phyloP scores from a whole-genome alignment of 1,140 invertebrate species.

The Anoplophora glabripennis region DNA sequence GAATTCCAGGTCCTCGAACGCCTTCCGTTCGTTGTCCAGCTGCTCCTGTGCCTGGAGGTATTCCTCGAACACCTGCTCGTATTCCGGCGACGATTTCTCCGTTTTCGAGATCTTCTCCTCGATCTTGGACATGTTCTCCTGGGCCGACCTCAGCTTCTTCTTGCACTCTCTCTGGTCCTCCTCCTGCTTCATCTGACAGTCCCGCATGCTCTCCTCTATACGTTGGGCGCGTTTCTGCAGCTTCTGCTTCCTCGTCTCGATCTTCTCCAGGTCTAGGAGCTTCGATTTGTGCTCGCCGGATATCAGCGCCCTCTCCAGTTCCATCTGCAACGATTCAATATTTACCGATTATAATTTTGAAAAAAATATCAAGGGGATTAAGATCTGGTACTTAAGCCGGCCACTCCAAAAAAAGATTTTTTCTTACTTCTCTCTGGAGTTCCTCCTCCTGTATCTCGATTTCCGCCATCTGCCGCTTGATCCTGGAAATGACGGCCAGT shows the following conservation, averaged over 20 bases:
- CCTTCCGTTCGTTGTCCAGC: slow-evolving; percentile 71
- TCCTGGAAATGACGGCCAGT: slow-evolving; percentile 55
- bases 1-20: slow-evolving; percentile 91
- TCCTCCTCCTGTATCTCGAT: slow-evolving; percentile 81
- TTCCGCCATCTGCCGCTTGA: slow-evolving; percentile 75
- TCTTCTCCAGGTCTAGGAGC: slow-evolving; percentile 71
- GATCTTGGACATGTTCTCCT: slow-evolving; percentile 54
- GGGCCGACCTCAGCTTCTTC: slow-evolving; percentile 57
- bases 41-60: slow-evolving; percentile 63
- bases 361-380: too few relatives aligned
- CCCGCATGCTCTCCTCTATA: slow-evolving; percentile 54
- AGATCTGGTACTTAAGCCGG: too few relatives aligned
- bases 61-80: slow-evolving; percentile 58
- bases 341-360: too few relatives aligned
- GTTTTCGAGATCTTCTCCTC: slow-evolving; percentile 47
- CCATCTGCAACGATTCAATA: slow-evolving; percentile 60
- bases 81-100: slow-evolving; percentile 50
- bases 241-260: slow-evolving; percentile 65
- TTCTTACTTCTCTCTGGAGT: slow-evolving; percentile 71
- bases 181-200: slow-evolving; percentile 54
- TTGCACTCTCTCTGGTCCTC: slow-evolving; percentile 58
- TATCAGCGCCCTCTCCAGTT: slow-evolving; percentile 78
- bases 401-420: neutral
- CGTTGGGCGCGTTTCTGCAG: slow-evolving; percentile 57
- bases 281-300: slow-evolving; percentile 78